A percentile compares a stretch with the other conserved stretches of the same genome.
phyloP scores from a whole-genome alignment of 2,888 invertebrate species.

The Chalcis sispes region DNA sequence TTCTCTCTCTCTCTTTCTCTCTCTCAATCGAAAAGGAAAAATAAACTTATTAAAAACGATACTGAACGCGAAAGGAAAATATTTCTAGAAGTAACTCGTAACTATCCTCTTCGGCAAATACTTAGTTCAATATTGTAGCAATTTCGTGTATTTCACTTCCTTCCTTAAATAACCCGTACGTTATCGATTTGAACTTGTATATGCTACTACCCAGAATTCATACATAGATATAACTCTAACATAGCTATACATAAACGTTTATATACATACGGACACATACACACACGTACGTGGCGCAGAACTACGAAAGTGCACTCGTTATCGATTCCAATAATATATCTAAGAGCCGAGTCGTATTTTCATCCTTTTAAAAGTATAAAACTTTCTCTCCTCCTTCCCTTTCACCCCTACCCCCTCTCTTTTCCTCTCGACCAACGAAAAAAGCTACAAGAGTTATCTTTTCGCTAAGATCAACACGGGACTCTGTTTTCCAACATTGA shows the following conservation, averaged over 20 bases:
- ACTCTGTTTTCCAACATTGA: slow-evolving; percentile 45
- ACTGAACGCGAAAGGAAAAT: background rate
- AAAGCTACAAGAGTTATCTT: slow-evolving; percentile 10
- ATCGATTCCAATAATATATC: slow-evolving; percentile 55
- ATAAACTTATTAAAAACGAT: slow-evolving; percentile 10
- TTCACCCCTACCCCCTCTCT: slow-evolving; percentile 25
- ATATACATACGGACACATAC: background rate
- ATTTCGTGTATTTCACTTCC: slow-evolving; percentile 51
- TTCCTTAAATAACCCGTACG: slow-evolving; percentile 48
- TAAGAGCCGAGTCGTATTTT: slow-evolving; percentile 51
- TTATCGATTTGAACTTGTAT: slow-evolving; percentile 43
- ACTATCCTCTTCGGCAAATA: slow-evolving; percentile 33
- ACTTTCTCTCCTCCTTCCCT: slow-evolving; percentile 29
- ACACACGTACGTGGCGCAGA: background rate
- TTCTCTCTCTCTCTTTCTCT: no score
- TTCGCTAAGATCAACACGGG: background rate
- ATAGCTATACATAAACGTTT: no score
- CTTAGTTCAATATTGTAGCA: slow-evolving; percentile 51
- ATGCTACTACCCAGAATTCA: slow-evolving; percentile 15
- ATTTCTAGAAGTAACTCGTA: slow-evolving; percentile 25
- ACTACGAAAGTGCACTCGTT: slow-evolving; percentile 49
- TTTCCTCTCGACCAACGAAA: slow-evolving; percentile 51
- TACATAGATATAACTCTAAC: no score
- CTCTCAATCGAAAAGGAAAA: slow-evolving; percentile 11
- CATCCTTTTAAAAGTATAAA: slow-evolving; percentile 53